These are phyloP conservation scores for Nemotelus pantherinus DNA, from an alignment of 2,888 invertebrate genomes.

Conservation along the genomic window DNA sequence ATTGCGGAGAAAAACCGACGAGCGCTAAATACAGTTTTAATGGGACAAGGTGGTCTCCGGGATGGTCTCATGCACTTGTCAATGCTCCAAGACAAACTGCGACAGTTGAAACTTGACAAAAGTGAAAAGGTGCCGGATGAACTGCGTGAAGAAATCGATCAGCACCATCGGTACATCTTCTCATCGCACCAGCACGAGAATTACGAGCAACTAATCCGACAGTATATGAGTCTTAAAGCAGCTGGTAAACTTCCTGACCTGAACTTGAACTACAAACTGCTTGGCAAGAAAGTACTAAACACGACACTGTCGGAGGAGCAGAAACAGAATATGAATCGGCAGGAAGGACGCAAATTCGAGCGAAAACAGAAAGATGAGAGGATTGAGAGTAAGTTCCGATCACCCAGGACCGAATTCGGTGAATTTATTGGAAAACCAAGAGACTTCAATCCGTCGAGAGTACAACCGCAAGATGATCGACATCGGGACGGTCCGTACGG, in stretches of 20 bases:
- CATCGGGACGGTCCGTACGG: background rate
- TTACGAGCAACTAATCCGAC: conserved; percentile 57
- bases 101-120: conserved; percentile 58
- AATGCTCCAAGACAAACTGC: conserved; percentile 63
- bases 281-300: conserved; percentile 52
- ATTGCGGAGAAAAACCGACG: conserved; percentile 66
- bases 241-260: conserved; percentile 58
- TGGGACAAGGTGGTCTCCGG: conserved; percentile 70
- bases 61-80: conserved; percentile 67
- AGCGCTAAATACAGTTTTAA: conserved; percentile 69
- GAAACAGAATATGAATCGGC: background rate
- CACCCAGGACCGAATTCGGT: conserved; percentile 2
- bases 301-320: conserved; percentile 18
- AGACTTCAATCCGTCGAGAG: background rate
- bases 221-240: conserved; percentile 55
- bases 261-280: conserved; percentile 57
- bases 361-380: background rate
- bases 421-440: background rate
- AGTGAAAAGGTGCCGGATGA: conserved; percentile 62
- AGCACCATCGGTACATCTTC: conserved; percentile 68
- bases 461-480: background rate
- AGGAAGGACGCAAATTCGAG: background rate
- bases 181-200: conserved; percentile 62
- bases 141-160: conserved; percentile 66
- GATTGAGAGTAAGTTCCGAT: background rate